Conservation (phyloP, 2,113 vertebrate genomes). For the Cyprinodon variegatus region DNA sequence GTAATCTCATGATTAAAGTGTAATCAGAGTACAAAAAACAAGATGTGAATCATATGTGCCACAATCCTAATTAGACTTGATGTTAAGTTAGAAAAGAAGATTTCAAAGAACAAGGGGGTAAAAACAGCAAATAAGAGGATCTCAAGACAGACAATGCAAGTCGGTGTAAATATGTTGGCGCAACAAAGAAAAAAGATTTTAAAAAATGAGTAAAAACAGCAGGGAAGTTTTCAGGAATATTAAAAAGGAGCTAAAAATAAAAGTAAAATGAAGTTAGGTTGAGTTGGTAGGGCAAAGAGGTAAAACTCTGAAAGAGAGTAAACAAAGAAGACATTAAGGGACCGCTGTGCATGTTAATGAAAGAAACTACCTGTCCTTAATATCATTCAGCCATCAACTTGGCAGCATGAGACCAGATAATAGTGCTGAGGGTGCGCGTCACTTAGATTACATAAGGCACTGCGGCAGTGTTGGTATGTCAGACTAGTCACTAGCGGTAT, state of each 20-base stretch:
- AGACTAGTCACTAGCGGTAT: slow-evolving; percentile 31
- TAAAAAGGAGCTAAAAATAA: slow-evolving; percentile 17
- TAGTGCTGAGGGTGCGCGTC: slow-evolving; percentile 61
- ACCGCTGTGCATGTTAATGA: slow-evolving; percentile 35
- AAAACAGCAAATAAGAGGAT: background rate
- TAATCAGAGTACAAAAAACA: background rate
- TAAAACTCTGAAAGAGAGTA: slow-evolving; percentile 26
- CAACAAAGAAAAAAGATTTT: slow-evolving; percentile 21
- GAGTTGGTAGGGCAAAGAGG: slow-evolving; percentile 12
- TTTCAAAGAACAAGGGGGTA: background rate
- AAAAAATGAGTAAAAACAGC: slow-evolving; percentile 9
- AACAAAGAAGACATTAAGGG: slow-evolving; percentile 42
- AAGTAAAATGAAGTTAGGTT: background rate
- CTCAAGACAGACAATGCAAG: slow-evolving; percentile 9
- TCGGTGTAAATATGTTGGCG: slow-evolving; percentile 10
- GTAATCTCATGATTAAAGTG: background rate
- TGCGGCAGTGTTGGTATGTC: slow-evolving; percentile 50
- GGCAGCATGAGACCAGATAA: slow-evolving; percentile 58
- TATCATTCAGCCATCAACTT: slow-evolving; percentile 54
- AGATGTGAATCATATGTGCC: background rate
- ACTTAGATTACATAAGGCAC: slow-evolving; percentile 62
- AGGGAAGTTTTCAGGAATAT: slow-evolving; percentile 11
- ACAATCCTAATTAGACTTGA: background rate
- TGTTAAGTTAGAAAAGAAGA: background rate
- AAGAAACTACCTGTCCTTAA: slow-evolving; percentile 26